A percentile compares a stretch with the other conserved stretches of the same genome.
Conservation (phyloP, 2,888 invertebrate species). For the Proisotoma minuta region DNA sequence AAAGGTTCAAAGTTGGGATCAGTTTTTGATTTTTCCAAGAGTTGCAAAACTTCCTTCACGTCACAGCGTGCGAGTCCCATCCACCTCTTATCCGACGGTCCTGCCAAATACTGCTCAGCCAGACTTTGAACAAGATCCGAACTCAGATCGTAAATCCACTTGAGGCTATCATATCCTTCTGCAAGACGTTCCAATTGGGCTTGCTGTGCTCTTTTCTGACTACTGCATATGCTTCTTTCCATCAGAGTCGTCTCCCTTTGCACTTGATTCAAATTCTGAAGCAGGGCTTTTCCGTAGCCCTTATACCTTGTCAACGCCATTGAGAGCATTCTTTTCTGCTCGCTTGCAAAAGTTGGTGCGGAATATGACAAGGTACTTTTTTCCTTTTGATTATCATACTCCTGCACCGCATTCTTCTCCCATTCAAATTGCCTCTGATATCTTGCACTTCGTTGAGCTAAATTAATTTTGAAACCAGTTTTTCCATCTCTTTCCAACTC, state of each 20-base stretch:
- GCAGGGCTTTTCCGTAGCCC: neutral
- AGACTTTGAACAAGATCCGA: slow-evolving; percentile 13
- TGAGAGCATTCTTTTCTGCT: neutral
- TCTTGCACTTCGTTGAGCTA: neutral
- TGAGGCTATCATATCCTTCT: slow-evolving; percentile 13
- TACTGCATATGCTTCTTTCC: neutral
- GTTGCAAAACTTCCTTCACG: slow-evolving; percentile 9
- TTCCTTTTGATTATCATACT: neutral
- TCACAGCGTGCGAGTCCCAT: slow-evolving; percentile 22
- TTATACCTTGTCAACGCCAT: neutral
- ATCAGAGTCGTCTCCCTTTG: slow-evolving; percentile 1
- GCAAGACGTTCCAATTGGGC: slow-evolving; percentile 3
- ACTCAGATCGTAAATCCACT: slow-evolving; percentile 20
- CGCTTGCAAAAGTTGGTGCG: neutral
- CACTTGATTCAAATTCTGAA: neutral
- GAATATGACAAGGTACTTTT: neutral
- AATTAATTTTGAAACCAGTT: neutral
- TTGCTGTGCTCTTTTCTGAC: too few relatives aligned
- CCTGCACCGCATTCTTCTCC: neutral
- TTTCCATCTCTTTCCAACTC: neutral
- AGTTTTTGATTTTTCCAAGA: neutral
- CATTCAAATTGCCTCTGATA: neutral
- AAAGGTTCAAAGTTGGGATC: slow-evolving; percentile 3
- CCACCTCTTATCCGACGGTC: slow-evolving; percentile 24
- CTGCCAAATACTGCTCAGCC: slow-evolving; percentile 15